These are phyloP conservation scores for Forbesichthys agassizii DNA, from an alignment of 2,113 vertebrate genomes.

Conservation along the genomic window DNA sequence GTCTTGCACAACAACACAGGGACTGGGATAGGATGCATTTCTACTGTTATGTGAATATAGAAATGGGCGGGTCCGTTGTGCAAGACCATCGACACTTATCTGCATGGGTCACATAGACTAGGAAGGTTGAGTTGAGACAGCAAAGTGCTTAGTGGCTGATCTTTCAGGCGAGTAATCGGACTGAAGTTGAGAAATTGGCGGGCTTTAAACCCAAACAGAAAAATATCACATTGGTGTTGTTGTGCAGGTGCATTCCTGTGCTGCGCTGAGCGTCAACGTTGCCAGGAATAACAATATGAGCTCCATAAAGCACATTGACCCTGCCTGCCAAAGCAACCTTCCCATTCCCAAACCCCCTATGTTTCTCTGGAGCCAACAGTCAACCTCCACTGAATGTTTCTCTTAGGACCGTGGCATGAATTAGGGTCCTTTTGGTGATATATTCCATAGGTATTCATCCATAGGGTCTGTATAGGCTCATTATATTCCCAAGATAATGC, in stretches of 20 bases:
- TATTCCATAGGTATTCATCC: no score
- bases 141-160: slow-evolving; percentile 5
- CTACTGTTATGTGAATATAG: neutral
- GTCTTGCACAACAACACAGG: slow-evolving; percentile 18
- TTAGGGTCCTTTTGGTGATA: no score
- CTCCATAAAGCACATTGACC: slow-evolving; percentile 26
- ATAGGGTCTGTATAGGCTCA: no score
- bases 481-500: no score
- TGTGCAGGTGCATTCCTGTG: slow-evolving; percentile 20
- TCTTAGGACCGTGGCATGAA: neutral
- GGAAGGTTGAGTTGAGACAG: slow-evolving; percentile 38
- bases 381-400: slow-evolving; percentile 9
- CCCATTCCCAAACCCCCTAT: slow-evolving; percentile 10
- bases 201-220: neutral
- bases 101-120: slow-evolving; percentile 8
- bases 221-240: slow-evolving; percentile 41
- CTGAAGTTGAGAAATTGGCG: neutral
- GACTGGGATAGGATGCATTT: slow-evolving; percentile 4
- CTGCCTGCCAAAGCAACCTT: slow-evolving; percentile 28
- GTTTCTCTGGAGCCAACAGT: slow-evolving; percentile 25
- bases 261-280: slow-evolving; percentile 35
- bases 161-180: neutral
- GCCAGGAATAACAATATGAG: slow-evolving; percentile 44
- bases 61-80: neutral
- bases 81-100: slow-evolving; percentile 17